phyloP scores from a whole-genome alignment of 1,140 invertebrate species.

The Aradophagus sp. region DNA sequence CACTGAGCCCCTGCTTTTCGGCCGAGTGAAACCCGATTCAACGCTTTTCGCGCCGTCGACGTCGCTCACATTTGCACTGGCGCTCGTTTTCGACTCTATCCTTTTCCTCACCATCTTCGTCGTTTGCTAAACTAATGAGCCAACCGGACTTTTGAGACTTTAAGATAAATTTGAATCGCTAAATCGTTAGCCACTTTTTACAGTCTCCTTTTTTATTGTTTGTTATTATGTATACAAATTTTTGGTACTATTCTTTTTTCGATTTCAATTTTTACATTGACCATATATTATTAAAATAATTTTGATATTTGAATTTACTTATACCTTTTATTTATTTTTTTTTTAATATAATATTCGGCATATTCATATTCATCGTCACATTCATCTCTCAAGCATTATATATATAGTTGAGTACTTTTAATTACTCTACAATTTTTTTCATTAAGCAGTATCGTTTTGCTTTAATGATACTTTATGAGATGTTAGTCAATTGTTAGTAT shows the following conservation, averaged over 20 bases:
- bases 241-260: background rate
- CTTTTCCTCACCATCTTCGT: conserved; percentile 53
- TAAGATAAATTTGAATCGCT: conserved; percentile 3
- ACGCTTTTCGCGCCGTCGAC: conserved; percentile 49
- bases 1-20: conserved; percentile 49
- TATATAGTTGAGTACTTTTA: too few relatives aligned
- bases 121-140: conserved; percentile 47
- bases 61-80: conserved; percentile 31
- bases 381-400: too few relatives aligned
- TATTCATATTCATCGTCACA: too few relatives aligned
- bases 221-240: too few relatives aligned
- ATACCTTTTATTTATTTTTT: too few relatives aligned
- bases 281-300: conserved; percentile 2
- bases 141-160: conserved; percentile 39
- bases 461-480: too few relatives aligned
- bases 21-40: conserved; percentile 40
- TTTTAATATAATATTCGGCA: too few relatives aligned
- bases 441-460: too few relatives aligned
- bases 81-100: conserved; percentile 42
- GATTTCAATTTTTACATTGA: conserved; percentile 13
- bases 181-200: conserved; percentile 17
- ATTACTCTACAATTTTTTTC: too few relatives aligned
- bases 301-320: too few relatives aligned
- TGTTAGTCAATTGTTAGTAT: too few relatives aligned
- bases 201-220: too few relatives aligned